phyloP scores from a whole-genome alignment of 1,140 invertebrate species.

The Myzus persicae region DNA sequence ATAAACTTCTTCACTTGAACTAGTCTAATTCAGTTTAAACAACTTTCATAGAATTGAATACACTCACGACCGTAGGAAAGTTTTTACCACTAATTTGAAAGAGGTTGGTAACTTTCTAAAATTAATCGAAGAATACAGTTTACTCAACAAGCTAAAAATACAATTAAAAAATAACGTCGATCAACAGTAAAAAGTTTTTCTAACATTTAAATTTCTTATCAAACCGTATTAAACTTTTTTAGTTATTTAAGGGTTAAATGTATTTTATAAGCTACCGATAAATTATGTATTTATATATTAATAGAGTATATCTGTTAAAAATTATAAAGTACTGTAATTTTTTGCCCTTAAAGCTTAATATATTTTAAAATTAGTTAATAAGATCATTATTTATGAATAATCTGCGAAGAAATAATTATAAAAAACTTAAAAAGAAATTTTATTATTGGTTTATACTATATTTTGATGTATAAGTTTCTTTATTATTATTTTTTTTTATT shows the following conservation, averaged over 20 bases:
- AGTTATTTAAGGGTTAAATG: neutral
- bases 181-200: neutral
- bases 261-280: neutral
- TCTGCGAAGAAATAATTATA: neutral
- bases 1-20: slow-evolving; percentile 44
- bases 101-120: slow-evolving; percentile 39
- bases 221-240: neutral
- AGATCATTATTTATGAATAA: neutral
- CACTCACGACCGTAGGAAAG: slow-evolving; percentile 17
- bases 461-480: neutral
- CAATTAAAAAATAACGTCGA: slow-evolving; percentile 31
- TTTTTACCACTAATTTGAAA: slow-evolving; percentile 53
- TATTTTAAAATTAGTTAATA: neutral
- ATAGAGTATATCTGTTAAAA: no score
- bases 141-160: neutral
- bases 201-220: neutral
- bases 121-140: slow-evolving; percentile 30
- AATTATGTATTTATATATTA: no score
- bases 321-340: neutral
- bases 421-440: neutral
- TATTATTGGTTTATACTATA: neutral
- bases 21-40: slow-evolving; percentile 48
- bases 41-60: slow-evolving; percentile 47
- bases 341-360: neutral
- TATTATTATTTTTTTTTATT: neutral